Base-by-base conservation (phyloP, 2,113 vertebrate genomes). In the Corapipo altera region DNA sequence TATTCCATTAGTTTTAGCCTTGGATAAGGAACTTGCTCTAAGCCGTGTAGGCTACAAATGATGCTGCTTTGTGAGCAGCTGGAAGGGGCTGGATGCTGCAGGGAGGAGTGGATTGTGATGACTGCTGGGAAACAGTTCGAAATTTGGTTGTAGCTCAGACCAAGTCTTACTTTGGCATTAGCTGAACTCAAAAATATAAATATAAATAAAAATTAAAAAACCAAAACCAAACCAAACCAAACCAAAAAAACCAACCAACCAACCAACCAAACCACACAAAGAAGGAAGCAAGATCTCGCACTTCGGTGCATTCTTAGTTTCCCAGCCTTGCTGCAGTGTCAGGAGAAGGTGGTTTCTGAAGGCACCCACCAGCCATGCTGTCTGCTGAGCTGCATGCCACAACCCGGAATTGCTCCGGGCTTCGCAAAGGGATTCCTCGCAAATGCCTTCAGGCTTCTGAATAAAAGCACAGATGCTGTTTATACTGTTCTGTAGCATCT, bases 381-480 rank as follows among this genome's bases (percentile, higher is more conserved):
- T 39, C 49, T 9, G 0, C 30, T 0, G 2, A 66, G 58, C 54
- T 75, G 76, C 30, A 73, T 69, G 61, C 46, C 14, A 39, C 57
- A 92, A 24, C 71, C 83, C 41, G 2, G 3, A 8, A 19, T 33
- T 35, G 41, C n/a, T 66, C 24, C 11, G 3, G 6, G 28, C 12
- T 13, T 88, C n/a, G 37, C 85, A 6, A 49, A 85, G 39, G 39
- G 5, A 75, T 57, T 55, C 80, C 88, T 86, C 12, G 2, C 72
- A 66, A 67, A 77, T 37, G 52, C 52, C 13, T 82, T 88, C 21
- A 19, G 49, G 75, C 73, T 75, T 84, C 85, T 75, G 86, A 93
- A 76, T 84, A 85, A 75, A 93, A 95, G 78, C 95, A 69, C 98
- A 98, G 97, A 97, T 97, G 97, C 96, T 94, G 89, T 94, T 97